These are phyloP conservation scores for Corythornis cristatus DNA, from an alignment of 2,113 vertebrate genomes.

Conservation along the genomic window DNA sequence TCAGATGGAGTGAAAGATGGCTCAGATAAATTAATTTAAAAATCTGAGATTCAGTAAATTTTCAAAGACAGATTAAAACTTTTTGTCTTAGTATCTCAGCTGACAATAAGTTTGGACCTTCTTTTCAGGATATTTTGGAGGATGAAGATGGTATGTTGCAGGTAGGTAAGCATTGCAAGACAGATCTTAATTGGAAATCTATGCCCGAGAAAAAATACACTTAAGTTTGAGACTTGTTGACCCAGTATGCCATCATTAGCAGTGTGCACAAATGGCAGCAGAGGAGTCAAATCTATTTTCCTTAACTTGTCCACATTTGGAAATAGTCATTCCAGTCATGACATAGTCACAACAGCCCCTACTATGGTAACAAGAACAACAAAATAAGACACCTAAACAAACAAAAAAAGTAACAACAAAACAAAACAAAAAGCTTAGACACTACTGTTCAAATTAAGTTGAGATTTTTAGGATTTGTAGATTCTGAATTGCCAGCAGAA, in stretches of 20 bases:
- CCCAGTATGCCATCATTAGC: rapidly evolving
- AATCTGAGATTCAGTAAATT: not conserved
- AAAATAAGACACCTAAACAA: too few species aligned
- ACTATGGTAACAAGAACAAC: too few species aligned
- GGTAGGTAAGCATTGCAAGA: not conserved
- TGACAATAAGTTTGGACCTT: not conserved
- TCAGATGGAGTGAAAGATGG: not conserved
- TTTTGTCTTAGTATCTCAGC: not conserved
- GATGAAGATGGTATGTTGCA: not conserved
- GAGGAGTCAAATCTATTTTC: not conserved
- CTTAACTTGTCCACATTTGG: too few species aligned
- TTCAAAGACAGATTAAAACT: not conserved
- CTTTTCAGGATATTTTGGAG: not conserved
- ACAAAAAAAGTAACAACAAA: too few species aligned
- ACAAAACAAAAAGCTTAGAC: too few species aligned
- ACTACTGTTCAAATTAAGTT: not conserved
- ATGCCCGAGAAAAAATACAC: not conserved
- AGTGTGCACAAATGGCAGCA: not conserved
- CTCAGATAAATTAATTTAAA: not conserved
- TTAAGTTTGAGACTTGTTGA: not conserved
- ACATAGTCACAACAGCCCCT: too few species aligned
- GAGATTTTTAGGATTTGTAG: not conserved
- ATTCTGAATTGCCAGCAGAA: not conserved
- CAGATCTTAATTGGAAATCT: not conserved
- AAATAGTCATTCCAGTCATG: too few species aligned